Evolutionary conservation across 2,888 invertebrate species (phyloP).

Genomic region (Phalangium opilio): DNA sequence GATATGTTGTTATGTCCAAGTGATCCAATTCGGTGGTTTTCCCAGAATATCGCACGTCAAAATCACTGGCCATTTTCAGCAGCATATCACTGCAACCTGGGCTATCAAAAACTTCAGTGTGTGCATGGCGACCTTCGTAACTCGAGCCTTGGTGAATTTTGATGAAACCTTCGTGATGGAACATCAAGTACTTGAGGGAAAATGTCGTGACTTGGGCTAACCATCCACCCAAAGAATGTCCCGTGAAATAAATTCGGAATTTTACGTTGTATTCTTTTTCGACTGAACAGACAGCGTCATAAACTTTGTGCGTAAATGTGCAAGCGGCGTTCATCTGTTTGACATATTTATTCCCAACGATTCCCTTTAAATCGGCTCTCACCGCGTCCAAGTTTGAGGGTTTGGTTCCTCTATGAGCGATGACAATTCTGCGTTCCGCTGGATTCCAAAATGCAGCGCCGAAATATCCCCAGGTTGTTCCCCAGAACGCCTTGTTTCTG

Average conservation of each 20-base stretch:
- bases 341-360: not conserved
- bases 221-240: slow-evolving; percentile 2
- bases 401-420: slow-evolving; percentile 1
- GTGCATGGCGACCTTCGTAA: not conserved
- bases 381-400: not conserved
- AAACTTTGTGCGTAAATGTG: not conserved
- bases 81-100: not conserved
- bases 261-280: not conserved
- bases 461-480: not conserved
- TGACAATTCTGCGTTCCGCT: not conserved
- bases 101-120: slow-evolving; percentile 1
- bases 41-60: too few species aligned
- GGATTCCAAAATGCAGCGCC: slow-evolving; percentile 2
- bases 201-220: not conserved
- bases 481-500: too few species aligned
- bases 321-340: slow-evolving; percentile 1
- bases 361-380: not conserved
- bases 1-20: too few species aligned
- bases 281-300: not conserved
- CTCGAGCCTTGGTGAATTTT: not conserved
- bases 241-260: not conserved
- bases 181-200: not conserved
- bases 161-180: too few species aligned
- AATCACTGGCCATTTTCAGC: not conserved
- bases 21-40: too few species aligned